These are phyloP conservation scores for Helobdella robusta DNA, from an alignment of 2,888 invertebrate genomes.

Conservation along the genomic window DNA sequence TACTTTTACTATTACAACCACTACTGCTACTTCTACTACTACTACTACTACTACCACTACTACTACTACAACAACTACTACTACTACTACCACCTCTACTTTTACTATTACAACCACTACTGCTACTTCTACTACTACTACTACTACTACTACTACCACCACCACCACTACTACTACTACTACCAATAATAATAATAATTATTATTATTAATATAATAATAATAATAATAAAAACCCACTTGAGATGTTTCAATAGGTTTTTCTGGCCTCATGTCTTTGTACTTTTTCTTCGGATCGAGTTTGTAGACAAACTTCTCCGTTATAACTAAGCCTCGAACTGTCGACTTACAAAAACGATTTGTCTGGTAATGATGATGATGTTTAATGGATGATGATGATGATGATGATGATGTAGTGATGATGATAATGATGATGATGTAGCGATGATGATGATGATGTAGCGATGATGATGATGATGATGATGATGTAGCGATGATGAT, in stretches of 20 bases:
- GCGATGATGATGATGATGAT: too few species aligned
- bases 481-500: too few species aligned
- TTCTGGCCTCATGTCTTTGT: conserved; percentile 77
- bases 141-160: conserved; percentile 4
- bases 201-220: too few species aligned
- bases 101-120: too few species aligned
- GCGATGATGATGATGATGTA: too few species aligned
- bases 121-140: conserved; percentile 1
- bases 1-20: background rate
- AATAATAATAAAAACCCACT: background rate
- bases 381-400: too few species aligned
- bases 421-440: too few species aligned
- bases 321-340: conserved; percentile 76
- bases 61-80: background rate
- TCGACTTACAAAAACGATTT: conserved; percentile 65
- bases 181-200: too few species aligned
- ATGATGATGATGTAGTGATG: too few species aligned
- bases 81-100: background rate
- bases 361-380: too few species aligned
- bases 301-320: conserved; percentile 78
- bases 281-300: conserved; percentile 68
- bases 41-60: background rate
- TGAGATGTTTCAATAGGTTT: conserved; percentile 56
- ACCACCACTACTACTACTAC: conserved; percentile 11
- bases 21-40: background rate